Base-by-base conservation (phyloP, 2,113 vertebrate genomes). In the Misgurnus anguillicaudatus region DNA sequence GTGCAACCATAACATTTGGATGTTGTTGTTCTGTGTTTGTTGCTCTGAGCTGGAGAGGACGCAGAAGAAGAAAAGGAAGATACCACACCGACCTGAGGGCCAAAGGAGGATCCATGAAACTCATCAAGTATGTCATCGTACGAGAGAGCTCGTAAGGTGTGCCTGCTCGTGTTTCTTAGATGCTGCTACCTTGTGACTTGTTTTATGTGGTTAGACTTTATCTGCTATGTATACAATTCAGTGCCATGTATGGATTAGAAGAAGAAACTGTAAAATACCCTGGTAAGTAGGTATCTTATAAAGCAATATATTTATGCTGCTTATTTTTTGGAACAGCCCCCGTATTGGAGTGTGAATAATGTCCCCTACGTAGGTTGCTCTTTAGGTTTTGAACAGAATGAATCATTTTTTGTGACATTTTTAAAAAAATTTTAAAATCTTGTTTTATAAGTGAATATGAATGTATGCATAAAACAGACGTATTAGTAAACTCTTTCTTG, bases 21-120 rank as follows among this genome's bases (percentile, higher is more conserved):
- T 95, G 95, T 87, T 95, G 92, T 24, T 96, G 95, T 80, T 86
- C 87, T 1, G 75, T 90, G 6, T 80, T 92, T 78, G 82, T 93
- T 85, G 90, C 88, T 1, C 90, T 89, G 0, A 90, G 93, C 53
- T 84, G 77, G 87, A 91, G 90, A 79, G 90, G 90, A n/a, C 87
- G 87, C 42, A 93, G 75, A 81, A 88, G 81, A 70, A 94, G 80
- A 82, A 93, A 87, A 70, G 92, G 95, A 3, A 89, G 89, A 36
- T 95, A 95, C 77, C 87, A 87, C 17, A 93, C 93, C 0, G 16
- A 88, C 1, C 86, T 86, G 85, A 89, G 84, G 41, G 87, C 84
- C 21, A 89, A 71, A 19, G 62, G 58, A n/a, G 83, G 77, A 8
- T 92, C 88, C 4, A 93, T 92, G 88, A 91, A 85, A 41, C 89